Evolutionary conservation across 2,113 vertebrate species (phyloP).

Genomic region (Rhombomys opimus): DNA sequence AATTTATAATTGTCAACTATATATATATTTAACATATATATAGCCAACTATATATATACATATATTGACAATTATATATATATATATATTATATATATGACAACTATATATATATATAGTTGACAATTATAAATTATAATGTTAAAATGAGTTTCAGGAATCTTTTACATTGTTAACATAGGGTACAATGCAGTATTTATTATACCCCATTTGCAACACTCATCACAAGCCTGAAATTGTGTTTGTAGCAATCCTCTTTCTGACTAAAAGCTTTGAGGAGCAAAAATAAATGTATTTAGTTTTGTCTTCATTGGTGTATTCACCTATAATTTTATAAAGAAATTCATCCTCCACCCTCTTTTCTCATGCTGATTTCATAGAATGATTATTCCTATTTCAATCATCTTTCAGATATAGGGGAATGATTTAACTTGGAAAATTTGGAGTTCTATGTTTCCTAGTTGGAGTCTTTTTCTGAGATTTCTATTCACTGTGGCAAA

Average conservation of each 20-base stretch:
- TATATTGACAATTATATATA: too few relatives aligned
- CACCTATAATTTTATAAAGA: neutral
- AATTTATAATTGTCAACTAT: slow-evolving; percentile 32
- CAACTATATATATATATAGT: too few relatives aligned
- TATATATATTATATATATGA: too few relatives aligned
- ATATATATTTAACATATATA: too few relatives aligned
- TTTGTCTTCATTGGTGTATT: neutral
- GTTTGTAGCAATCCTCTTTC: neutral
- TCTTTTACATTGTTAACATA: slow-evolving; percentile 13
- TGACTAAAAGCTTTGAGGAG: neutral
- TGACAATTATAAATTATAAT: neutral
- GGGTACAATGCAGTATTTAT: neutral
- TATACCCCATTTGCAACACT: neutral
- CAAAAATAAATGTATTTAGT: neutral
- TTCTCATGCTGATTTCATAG: neutral
- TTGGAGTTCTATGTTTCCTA: neutral
- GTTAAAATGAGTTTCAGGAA: neutral
- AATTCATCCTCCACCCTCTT: neutral
- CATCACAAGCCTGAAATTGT: neutral
- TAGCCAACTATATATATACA: too few relatives aligned
- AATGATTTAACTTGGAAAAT: neutral
- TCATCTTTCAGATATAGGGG: neutral
- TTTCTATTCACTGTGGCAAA: neutral
- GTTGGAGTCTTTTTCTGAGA: neutral
- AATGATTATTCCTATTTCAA: neutral